Base-by-base conservation (phyloP, 2,888 invertebrate genomes). In the Dione juno region DNA sequence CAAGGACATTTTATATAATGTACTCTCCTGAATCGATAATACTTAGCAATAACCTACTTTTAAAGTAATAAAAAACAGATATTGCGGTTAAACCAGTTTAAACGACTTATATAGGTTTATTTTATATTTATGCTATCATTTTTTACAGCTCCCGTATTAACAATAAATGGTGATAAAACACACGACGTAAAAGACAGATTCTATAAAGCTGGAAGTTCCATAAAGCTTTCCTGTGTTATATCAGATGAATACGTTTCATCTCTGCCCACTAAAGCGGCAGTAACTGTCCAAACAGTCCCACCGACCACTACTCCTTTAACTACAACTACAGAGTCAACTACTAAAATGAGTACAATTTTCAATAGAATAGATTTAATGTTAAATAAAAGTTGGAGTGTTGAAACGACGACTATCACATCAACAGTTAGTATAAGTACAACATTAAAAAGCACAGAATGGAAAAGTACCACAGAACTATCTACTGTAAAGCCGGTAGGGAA, bases 171-270 rank as follows among this genome's bases (percentile, higher is more conserved):
- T 79, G 96, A 96, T 79, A 95, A 95, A 79, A 95, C 95, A 67
- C 94, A 96, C 79, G 95, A 95, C 83, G 93, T 96, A 66, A 94
- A 94, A 79, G 96, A 96, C 85, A 94, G 95, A 79, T 96, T 95
- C 85, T 96, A 96, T 86, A 96, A 96, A 89, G 94, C 95, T 41
- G 96, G 96, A 77, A 96, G 96, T 84, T 94, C 95, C 69, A 95
- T 96, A 77, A 96, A 96, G 85, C 90, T 96, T 74, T 94, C 95
- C 43, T 96, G 96, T 79, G 85, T 89, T 82, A 90, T 93, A 89
- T 90, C 92, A 81, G 92, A 92, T 67, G 88, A 91, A 70, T 92
- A 86, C 72, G 79, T 87, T 57, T 77, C 82, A 54, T 83, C 86
- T 28, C 77, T 89, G 70, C 80, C 88, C 3, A 87, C 85, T 9